Conservation (phyloP, 2,888 invertebrate genomes). For the Eubasilissa splendida region DNA sequence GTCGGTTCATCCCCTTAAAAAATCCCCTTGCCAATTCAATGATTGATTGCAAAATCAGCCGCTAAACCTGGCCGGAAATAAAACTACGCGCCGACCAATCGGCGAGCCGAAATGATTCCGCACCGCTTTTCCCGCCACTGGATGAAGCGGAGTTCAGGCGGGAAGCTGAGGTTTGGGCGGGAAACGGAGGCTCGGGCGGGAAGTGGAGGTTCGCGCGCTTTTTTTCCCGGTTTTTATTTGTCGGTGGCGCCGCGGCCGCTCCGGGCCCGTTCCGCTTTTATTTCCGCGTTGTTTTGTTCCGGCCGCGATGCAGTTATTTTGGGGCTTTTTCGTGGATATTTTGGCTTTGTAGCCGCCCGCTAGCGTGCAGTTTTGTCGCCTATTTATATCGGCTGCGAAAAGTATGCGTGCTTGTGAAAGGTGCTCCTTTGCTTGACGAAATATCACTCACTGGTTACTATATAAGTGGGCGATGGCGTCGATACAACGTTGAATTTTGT, state of each 20-base stretch:
- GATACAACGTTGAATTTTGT: too few species aligned
- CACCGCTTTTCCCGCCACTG: neutral
- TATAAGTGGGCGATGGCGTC: too few species aligned
- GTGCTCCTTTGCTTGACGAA: too few species aligned
- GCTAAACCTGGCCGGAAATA: neutral
- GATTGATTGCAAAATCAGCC: too few species aligned
- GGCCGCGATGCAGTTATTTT: conserved; percentile 70
- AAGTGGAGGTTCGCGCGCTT: conserved; percentile 67
- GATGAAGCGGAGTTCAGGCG: conserved; percentile 66
- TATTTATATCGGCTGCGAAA: conserved; percentile 54
- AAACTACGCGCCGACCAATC: neutral
- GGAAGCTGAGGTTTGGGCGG: conserved; percentile 65
- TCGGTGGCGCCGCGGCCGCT: conserved; percentile 50
- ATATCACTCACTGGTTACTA: too few species aligned
- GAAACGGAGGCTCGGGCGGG: conserved; percentile 65
- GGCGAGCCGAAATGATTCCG: neutral
- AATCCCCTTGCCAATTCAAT: too few species aligned
- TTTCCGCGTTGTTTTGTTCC: conserved; percentile 64
- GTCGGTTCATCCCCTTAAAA: too few species aligned
- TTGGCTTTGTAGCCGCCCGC: conserved; percentile 62
- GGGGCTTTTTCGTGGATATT: conserved; percentile 68
- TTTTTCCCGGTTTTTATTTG: conserved; percentile 68
- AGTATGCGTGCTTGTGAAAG: conserved; percentile 7
- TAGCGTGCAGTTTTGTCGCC: conserved; percentile 69
- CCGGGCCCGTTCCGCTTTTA: conserved; percentile 62